Base-by-base conservation (phyloP, 2,113 vertebrate genomes). In the Saccopteryx leptura region DNA sequence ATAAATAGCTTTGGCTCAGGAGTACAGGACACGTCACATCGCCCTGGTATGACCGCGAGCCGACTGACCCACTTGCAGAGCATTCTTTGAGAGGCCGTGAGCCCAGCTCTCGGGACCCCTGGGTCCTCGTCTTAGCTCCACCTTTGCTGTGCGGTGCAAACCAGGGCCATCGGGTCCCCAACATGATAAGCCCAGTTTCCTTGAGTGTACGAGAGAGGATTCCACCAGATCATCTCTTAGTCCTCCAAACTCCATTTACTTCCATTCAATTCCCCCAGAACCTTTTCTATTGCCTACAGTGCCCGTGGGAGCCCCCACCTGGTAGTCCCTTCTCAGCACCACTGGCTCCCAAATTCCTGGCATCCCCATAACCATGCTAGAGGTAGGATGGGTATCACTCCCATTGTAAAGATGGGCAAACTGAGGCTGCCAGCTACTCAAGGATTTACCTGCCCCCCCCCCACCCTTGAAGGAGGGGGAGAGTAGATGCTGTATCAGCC, bases 1-100 rank as follows among this genome's bases (percentile, higher is more conserved):
- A 9, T 68, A 84, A 89, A 83, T 69, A 93, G 83, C 74, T 63
- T 39, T 94, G 93, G 84, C 65, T 96, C 76, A 1, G 24, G 83
- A 86, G 75, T 1, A 3, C 15, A 93, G 61, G 56, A 54, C 50
- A 56, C 9, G 0, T 91, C 90, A 95, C n/a, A 11, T 1, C 14
- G 18, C 80, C 61, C 72, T 54, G 19, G 76, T 48, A 74, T 23
- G 24, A 81, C 68, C 0, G 0, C 91, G 33, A 39, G 54, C 76
- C 50, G 24, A 11, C 23, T 52, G 89, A 78, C 58, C 61, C 31
- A 24, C 17, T 54, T 90, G 74, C 61, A 33, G 71, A 82, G 31
- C n/a, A 15, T n/a, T 78, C 74, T 52, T 26, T 3, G 56, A 72
- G 23, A 86, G 28, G 46, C 61, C 58, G 82, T 1, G 13, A 66